Conservation (phyloP, 2,797 vertebrate genomes). For the Linurgus olivaceus region DNA sequence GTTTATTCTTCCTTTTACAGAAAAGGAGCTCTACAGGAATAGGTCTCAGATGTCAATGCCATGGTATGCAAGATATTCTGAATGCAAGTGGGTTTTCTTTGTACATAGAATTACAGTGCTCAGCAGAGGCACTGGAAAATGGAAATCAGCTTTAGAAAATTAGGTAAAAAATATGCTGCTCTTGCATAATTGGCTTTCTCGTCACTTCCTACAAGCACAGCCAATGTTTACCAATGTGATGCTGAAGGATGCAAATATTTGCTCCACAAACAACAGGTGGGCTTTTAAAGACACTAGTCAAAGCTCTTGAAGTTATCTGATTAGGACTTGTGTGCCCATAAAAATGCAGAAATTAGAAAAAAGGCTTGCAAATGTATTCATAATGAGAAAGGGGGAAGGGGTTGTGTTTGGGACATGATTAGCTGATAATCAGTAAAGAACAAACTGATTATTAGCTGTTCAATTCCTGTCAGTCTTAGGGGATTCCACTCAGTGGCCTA, state of each 20-base stretch:
- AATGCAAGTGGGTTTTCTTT: neutral
- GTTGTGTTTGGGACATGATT: slow-evolving; percentile 87
- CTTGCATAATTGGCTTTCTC: slow-evolving; percentile 26
- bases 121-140: neutral
- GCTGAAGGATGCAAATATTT: slow-evolving; percentile 83
- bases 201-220: slow-evolving; percentile 2
- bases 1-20: neutral
- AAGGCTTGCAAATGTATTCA: slow-evolving; percentile 74
- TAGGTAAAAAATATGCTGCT: neutral
- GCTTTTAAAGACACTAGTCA: slow-evolving; percentile 75
- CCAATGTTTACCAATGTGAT: slow-evolving; percentile 51
- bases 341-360: slow-evolving; percentile 69
- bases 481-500: slow-evolving; percentile 83
- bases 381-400: slow-evolving; percentile 73
- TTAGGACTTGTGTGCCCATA: slow-evolving; percentile 70
- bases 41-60: neutral
- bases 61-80: neutral
- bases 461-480: slow-evolving; percentile 83
- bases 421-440: slow-evolving; percentile 91
- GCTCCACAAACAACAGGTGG: slow-evolving; percentile 72
- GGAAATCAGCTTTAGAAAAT: slow-evolving; percentile 17
- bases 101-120: neutral
- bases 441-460: slow-evolving; percentile 93
- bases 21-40: neutral
- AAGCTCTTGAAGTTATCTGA: slow-evolving; percentile 75